Evolutionary conservation across 2,113 vertebrate species (phyloP).

Genomic region (Nyctereutes procyonoides): DNA sequence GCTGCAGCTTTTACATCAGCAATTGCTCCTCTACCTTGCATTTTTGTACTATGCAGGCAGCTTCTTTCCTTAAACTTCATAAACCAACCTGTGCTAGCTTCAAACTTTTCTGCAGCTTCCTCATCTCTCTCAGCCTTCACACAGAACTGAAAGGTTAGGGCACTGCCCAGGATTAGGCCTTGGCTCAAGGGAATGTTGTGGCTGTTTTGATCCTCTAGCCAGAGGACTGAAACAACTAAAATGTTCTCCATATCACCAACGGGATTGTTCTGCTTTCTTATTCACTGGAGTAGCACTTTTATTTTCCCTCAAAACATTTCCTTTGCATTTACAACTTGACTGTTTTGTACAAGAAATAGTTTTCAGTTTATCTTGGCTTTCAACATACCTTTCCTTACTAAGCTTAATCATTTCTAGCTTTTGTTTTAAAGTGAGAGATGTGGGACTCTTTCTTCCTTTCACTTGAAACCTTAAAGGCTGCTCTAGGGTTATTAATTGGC

Average conservation of each 20-base stretch:
- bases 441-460: background rate
- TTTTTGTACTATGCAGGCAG: background rate
- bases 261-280: background rate
- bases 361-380: background rate
- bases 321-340: background rate
- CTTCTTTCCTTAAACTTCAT: background rate
- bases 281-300: background rate
- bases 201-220: background rate
- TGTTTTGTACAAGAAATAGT: background rate
- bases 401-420: background rate
- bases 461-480: background rate
- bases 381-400: background rate
- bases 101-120: background rate
- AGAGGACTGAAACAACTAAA: background rate
- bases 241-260: background rate
- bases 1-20: background rate
- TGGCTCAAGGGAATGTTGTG: background rate
- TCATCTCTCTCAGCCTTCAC: background rate
- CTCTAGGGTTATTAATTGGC: background rate
- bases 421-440: background rate
- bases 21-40: background rate
- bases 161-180: background rate
- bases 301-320: background rate
- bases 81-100: background rate
- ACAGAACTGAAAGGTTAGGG: background rate